Conservation (phyloP, 2,113 vertebrate species). For the Pedionomus torquatus region DNA sequence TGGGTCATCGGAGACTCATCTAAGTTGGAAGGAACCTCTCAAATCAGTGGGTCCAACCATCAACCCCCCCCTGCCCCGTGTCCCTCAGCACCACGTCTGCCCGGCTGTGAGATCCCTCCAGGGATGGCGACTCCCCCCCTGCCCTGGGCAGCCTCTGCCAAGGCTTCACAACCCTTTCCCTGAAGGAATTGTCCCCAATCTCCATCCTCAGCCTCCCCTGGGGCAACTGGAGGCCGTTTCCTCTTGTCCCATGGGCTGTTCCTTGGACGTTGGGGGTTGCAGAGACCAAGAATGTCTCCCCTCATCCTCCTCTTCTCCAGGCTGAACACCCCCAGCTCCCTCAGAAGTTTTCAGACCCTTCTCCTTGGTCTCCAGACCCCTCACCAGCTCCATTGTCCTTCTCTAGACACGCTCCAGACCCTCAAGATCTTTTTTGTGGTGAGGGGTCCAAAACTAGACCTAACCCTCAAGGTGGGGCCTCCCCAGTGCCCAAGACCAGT, state of each 20-base stretch:
- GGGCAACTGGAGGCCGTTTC: too few relatives aligned
- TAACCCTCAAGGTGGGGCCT: too few relatives aligned
- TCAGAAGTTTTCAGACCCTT: background rate
- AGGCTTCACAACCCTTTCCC: too few relatives aligned
- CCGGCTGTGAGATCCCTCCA: too few relatives aligned
- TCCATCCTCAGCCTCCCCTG: too few relatives aligned
- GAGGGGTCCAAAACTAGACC: too few relatives aligned
- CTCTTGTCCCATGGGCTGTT: too few relatives aligned
- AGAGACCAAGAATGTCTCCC: background rate
- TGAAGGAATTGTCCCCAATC: too few relatives aligned
- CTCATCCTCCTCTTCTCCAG: background rate
- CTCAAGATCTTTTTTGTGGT: too few relatives aligned
- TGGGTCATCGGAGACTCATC: background rate
- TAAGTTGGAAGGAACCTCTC: background rate
- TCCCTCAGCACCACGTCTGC: background rate
- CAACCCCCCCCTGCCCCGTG: background rate
- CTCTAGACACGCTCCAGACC: background rate
- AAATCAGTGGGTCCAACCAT: accelerated
- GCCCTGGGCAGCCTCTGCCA: too few relatives aligned
- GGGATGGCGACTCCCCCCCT: too few relatives aligned
- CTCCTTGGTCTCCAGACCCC: background rate
- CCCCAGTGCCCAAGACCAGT: too few relatives aligned
- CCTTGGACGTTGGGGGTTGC: background rate
- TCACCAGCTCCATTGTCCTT: background rate
- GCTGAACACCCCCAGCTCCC: background rate